A percentile compares a stretch with the other conserved stretches of the same genome.
These are phyloP conservation scores for Exephanes ischioxanthus DNA, from an alignment of 2,888 invertebrate genomes.

Conservation along the genomic window DNA sequence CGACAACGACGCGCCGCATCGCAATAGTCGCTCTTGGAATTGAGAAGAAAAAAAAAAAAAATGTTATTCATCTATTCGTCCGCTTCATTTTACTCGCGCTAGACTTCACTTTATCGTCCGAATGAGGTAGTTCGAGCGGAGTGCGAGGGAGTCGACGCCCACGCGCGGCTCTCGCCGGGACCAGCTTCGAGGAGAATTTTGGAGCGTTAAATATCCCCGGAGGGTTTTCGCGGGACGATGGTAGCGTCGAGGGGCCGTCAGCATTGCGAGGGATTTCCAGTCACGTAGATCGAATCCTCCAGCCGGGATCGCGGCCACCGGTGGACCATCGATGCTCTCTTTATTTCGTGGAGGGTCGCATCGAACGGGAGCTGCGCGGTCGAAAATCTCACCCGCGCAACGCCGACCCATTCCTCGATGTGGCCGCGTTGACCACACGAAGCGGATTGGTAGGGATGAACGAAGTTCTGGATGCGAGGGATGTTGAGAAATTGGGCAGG, in stretches of 20 bases:
- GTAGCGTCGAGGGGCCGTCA: background rate
- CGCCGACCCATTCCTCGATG: background rate
- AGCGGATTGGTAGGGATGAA: background rate
- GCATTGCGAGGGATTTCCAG: background rate
- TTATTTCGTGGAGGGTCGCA: conserved; percentile 1
- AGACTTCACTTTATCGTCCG: conserved; percentile 11
- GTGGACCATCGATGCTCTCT: background rate
- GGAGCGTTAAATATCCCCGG: background rate
- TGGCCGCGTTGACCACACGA: background rate
- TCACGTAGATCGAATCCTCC: conserved; percentile 12
- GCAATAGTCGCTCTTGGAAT: conserved; percentile 18
- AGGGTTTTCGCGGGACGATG: background rate
- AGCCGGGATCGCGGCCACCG: background rate
- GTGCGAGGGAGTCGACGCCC: conserved; percentile 15
- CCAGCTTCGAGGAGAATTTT: background rate
- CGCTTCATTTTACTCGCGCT: background rate
- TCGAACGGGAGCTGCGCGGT: background rate
- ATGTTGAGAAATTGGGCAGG: background rate
- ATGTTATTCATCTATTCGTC: background rate
- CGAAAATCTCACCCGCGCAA: conserved; percentile 33
- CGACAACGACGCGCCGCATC: conserved; percentile 12
- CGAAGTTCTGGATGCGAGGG: background rate
- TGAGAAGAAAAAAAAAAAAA: background rate
- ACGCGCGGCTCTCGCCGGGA: background rate
- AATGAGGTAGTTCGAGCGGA: background rate